These are phyloP conservation scores for Varecia variegata DNA, from an alignment of 2,797 vertebrate genomes.

Conservation along the genomic window DNA sequence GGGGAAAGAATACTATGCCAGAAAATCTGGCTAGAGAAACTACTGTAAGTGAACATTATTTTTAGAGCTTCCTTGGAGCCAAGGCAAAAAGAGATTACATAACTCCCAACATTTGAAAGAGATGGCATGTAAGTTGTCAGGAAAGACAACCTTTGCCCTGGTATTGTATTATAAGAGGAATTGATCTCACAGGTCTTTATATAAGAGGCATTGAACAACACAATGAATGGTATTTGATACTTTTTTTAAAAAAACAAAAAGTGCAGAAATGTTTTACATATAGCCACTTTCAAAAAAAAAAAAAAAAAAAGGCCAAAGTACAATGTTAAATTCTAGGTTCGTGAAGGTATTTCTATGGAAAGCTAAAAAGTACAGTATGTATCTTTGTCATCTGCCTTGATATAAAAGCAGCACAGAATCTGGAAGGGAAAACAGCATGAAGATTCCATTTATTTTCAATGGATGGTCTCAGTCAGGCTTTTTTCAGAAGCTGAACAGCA, in stretches of 20 bases:
- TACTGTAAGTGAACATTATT: background rate
- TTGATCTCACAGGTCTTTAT: background rate
- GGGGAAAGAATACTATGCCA: background rate
- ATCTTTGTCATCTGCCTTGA: background rate
- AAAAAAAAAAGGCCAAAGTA: slow-evolving; percentile 11
- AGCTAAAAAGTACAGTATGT: background rate
- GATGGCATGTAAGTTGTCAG: background rate
- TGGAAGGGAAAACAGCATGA: background rate
- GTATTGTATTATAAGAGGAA: background rate
- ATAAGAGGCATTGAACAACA: background rate
- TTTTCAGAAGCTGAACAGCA: background rate
- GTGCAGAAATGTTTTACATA: background rate
- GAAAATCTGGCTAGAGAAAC: background rate
- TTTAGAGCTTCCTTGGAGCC: background rate
- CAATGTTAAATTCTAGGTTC: background rate
- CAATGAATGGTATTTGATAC: background rate
- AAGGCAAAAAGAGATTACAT: background rate
- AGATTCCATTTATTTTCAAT: background rate
- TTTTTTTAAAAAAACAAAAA: background rate
- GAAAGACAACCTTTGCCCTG: background rate
- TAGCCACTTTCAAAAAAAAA: background rate
- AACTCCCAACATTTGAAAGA: background rate
- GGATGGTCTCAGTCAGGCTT: background rate
- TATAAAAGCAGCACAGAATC: background rate
- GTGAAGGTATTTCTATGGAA: background rate